Percentiles rank a stretch among this genome's conserved stretches.
These are phyloP conservation scores for Leuctra nigra DNA, from an alignment of 2,888 invertebrate genomes.

Conservation along the genomic window DNA sequence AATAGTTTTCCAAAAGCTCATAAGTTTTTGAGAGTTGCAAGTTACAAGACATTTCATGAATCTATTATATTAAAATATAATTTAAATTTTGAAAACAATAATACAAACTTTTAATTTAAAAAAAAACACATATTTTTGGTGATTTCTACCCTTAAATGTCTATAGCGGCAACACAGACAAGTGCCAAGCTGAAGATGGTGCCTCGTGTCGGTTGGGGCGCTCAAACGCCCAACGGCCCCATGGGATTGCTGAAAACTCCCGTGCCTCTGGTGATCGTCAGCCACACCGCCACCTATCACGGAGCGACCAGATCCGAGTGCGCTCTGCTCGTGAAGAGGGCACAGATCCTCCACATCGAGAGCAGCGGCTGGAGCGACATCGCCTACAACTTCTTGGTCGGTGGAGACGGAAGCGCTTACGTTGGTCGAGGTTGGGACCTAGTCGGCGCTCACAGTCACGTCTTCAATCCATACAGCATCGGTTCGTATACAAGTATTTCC, in stretches of 20 bases:
- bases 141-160: too few species aligned
- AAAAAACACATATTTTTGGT: too few species aligned
- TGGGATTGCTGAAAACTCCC: conserved; percentile 32
- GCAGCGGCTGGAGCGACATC: too few species aligned
- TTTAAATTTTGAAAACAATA: too few species aligned
- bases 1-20: too few species aligned
- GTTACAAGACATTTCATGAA: too few species aligned
- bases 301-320: conserved; percentile 45
- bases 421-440: conserved; percentile 66
- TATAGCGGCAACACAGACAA: too few species aligned
- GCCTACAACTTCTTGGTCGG: conserved; percentile 73
- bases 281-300: conserved; percentile 58
- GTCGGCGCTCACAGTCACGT: conserved; percentile 63
- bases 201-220: conserved; percentile 59
- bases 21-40: too few species aligned
- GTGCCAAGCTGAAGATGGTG: conserved; percentile 47
- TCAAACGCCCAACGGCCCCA: conserved; percentile 44
- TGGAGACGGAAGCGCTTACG: conserved; percentile 68
- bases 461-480: conserved; percentile 59
- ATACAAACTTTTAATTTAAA: too few species aligned
- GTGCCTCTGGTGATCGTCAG: conserved; percentile 35
- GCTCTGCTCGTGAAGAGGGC: conserved; percentile 41
- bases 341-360: conserved; percentile 65
- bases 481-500: too few species aligned
- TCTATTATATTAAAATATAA: too few species aligned